Conservation (phyloP, 2,113 vertebrate genomes). For the Fulmarus glacialis region DNA sequence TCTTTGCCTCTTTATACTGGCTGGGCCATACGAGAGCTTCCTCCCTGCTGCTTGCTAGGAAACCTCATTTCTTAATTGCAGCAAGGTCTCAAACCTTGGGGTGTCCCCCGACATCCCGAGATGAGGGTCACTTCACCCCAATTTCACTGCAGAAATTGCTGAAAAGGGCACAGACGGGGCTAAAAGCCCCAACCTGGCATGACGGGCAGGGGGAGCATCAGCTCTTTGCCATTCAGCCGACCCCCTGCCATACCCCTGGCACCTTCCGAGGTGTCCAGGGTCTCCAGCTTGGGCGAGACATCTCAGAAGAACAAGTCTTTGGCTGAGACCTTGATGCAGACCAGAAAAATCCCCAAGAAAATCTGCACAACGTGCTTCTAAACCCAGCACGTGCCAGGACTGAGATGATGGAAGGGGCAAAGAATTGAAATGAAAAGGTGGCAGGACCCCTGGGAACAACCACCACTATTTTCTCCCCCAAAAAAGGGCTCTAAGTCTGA, state of each 20-base stretch:
- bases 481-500: neutral
- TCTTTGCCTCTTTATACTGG: neutral
- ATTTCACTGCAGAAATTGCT: neutral
- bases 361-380: neutral
- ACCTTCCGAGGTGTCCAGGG: rapidly evolving
- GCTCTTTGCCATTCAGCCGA: neutral
- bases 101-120: neutral
- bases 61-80: neutral
- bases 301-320: neutral
- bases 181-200: neutral
- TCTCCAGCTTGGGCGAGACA: neutral
- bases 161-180: neutral
- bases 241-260: rapidly evolving
- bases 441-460: neutral
- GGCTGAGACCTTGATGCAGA: neutral
- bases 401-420: neutral
- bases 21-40: neutral
- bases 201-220: neutral
- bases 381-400: neutral
- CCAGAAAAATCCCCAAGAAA: neutral
- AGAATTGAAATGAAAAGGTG: neutral
- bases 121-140: neutral
- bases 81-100: neutral
- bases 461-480: neutral
- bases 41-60: neutral